Percentiles rank a stretch among this genome's conserved stretches.
Evolutionary conservation across 2,113 vertebrate species (phyloP).

Genomic region (Aviceda subcristata): DNA sequence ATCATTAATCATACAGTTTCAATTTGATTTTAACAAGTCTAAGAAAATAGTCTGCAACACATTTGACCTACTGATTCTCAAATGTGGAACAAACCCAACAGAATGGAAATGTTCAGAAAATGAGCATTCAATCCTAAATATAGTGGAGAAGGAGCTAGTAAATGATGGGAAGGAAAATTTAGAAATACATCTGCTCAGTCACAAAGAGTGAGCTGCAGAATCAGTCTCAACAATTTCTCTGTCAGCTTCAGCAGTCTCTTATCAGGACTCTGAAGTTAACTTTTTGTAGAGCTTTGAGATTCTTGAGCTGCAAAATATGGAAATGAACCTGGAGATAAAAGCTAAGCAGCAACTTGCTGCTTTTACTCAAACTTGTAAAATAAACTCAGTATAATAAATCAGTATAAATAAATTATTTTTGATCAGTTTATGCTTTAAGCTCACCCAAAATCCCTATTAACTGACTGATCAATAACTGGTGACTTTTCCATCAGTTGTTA

Average conservation of each 20-base stretch:
- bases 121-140: slow-evolving; percentile 73
- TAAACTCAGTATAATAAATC: not conserved
- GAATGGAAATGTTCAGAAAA: slow-evolving; percentile 74
- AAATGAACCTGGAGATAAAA: not conserved
- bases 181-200: slow-evolving; percentile 76
- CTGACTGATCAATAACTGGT: slow-evolving; percentile 15
- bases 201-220: slow-evolving; percentile 52
- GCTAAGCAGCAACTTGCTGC: not conserved
- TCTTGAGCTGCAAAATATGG: not conserved
- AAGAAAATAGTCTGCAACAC: slow-evolving; percentile 63
- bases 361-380: not conserved
- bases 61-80: slow-evolving; percentile 69
- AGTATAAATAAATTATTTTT: not conserved
- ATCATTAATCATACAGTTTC: slow-evolving; percentile 63
- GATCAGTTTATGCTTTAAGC: not conserved
- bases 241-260: slow-evolving; percentile 46
- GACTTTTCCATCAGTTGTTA: slow-evolving; percentile 28
- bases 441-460: not conserved
- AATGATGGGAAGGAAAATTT: slow-evolving; percentile 66
- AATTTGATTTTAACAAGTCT: slow-evolving; percentile 70
- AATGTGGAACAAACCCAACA: slow-evolving; percentile 64
- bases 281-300: slow-evolving; percentile 5
- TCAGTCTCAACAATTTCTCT: slow-evolving; percentile 28
- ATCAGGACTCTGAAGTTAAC: slow-evolving; percentile 37
- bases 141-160: slow-evolving; percentile 66